Base-by-base conservation (phyloP, 2,113 vertebrate genomes). In the Pygoscelis adeliae region DNA sequence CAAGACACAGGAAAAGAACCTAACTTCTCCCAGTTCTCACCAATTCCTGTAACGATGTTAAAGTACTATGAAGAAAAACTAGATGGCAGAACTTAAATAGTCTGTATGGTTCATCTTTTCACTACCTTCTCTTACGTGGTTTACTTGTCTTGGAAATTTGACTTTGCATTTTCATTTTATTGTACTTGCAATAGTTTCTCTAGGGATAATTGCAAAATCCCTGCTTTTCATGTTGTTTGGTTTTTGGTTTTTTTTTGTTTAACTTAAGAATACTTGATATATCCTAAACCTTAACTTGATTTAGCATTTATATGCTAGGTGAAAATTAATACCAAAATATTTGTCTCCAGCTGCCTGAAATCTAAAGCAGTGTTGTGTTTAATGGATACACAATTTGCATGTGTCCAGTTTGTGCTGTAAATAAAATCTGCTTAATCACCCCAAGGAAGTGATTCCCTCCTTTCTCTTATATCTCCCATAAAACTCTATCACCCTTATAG, bases 381-480 rank as follows among this genome's bases (percentile, higher is more conserved):
- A 96, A 96, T 66, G 73, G 87, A 74, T 80, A 70, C 46, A 70
- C 29, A 93, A 73, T 93, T 90, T 95, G 70, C 84, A 94, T 94
- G 65, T 94, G 93, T 93, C 85, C 80, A 84, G 74, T 96, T 81
- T 86, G 53, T 83, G 80, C 69, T 84, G 83, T 93, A 96, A 96
- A 96, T 96, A 94, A 97, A 95, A 97, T 89, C 69, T 84, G 29
- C 61, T 90, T 96, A 96, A 97, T 94, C 94, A 96, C 69, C 42
- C 72, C 53, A 69, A 87, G 56, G 82, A 90, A 94, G 62, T 40
- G 40, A 88, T 94, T 84, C 55, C 36, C 18, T 94, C 27, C 32
- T 90, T 94, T 90, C 42, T 72, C 93, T 96, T 79, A 19, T 69
- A 80, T 83, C 62, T 74, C 82, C 71, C 65, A 95, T 94, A 97